Conservation (phyloP, 2,797 vertebrate species). For the Myotis findleyi region DNA sequence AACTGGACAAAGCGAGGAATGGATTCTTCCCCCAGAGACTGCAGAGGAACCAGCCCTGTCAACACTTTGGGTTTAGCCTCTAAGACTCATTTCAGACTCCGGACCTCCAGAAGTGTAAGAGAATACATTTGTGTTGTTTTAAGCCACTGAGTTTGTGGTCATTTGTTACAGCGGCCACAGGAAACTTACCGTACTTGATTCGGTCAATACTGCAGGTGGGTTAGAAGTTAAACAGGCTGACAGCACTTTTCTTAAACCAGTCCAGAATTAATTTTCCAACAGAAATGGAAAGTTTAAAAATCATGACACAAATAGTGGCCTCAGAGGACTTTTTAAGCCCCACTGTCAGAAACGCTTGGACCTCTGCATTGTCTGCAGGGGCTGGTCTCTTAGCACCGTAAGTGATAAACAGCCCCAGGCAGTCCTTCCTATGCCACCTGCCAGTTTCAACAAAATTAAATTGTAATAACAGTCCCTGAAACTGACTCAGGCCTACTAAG, state of each 20-base stretch:
- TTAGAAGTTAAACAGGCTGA: slow-evolving; percentile 7
- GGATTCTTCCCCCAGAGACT: background rate
- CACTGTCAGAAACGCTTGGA: background rate
- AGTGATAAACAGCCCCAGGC: background rate
- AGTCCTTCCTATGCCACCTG: background rate
- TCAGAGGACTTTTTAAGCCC: background rate
- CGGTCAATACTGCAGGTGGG: background rate
- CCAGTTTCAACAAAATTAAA: background rate
- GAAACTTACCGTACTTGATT: background rate
- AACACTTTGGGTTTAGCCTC: background rate
- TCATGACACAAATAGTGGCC: background rate
- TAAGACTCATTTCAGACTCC: background rate
- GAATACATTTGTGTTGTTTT: background rate
- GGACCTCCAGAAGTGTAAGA: background rate
- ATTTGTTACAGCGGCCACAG: background rate
- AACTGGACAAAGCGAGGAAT: background rate
- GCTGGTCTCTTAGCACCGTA: background rate
- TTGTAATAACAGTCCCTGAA: background rate
- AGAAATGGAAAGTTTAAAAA: slow-evolving; percentile 2
- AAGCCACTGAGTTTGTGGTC: background rate
- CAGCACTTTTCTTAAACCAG: background rate
- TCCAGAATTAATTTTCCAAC: background rate
- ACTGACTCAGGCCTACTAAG: background rate
- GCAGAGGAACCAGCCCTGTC: background rate
- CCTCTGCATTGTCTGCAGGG: background rate